Conservation (phyloP, 2,888 invertebrate species). For the Galerucella calmariensis region DNA sequence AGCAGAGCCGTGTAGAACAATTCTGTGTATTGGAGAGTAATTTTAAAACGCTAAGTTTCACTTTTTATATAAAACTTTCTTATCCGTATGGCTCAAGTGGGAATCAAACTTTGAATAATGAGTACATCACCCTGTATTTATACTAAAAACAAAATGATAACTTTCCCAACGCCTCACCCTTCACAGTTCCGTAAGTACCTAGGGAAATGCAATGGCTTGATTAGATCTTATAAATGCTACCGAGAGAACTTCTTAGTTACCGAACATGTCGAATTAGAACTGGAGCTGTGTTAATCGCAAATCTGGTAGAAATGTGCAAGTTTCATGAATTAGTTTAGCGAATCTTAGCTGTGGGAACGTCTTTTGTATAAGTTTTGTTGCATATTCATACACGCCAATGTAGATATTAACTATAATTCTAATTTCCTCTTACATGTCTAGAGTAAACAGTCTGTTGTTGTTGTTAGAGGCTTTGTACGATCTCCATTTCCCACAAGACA, state of each 20-base stretch:
- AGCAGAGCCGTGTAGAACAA: no score
- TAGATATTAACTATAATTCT: neutral
- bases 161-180: neutral
- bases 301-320: slow-evolving; percentile 4
- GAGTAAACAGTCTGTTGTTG: neutral
- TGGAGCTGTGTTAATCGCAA: slow-evolving; percentile 15
- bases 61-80: no score
- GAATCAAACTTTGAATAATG: no score
- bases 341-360: slow-evolving; percentile 14
- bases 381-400: slow-evolving; percentile 5
- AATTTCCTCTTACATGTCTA: neutral
- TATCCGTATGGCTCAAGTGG: no score
- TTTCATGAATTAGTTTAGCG: slow-evolving; percentile 12
- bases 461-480: neutral
- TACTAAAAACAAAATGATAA: neutral
- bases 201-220: neutral
- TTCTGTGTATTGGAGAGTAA: no score
- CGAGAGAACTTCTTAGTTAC: neutral
- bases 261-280: slow-evolving; percentile 10
- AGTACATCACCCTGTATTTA: no score
- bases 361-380: slow-evolving; percentile 8
- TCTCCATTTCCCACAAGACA: neutral
- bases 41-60: no score
- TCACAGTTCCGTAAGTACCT: neutral
- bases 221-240: neutral